Evolutionary conservation across 1,140 invertebrate species (phyloP), one percentile per base, ranked within the genome.

Genomic region (Pseudachorutes palmiensis): DNA sequence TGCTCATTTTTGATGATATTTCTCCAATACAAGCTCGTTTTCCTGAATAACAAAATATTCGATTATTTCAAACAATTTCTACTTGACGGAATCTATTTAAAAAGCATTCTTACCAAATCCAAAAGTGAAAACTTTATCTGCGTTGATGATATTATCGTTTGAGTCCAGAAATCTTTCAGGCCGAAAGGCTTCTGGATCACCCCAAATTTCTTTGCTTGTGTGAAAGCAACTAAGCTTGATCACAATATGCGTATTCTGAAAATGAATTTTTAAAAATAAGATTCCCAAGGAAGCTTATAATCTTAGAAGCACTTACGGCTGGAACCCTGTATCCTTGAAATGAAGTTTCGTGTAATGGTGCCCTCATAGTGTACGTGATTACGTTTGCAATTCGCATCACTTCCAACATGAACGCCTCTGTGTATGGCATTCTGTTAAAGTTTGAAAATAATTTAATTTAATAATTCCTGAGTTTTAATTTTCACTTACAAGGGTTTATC

Each of bases 341-440:
- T 19, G 57, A 48, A 1, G 59, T 61, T 61, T 49, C 65, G n/a
- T 66, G 33, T 19, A 66, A 41, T 41, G 65, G 65, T 29, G 65
- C 65, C 45, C 65, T 29, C 65, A 66, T 66, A 24, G 65, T 66
- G n/a, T 57, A 61, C 2, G 19, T 48, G n/a, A 66, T 66, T 26
- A 61, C 65, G 30, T 66, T 66, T 29, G 57, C 65, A 32, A 66
- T 66, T 1, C 65, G 22, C 22, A 66, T 29, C n/a, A 66, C 65
- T 49, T 66, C 65, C 28, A 66, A 32, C 57, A 49, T 66, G 2
- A 48, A 26, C 2, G 65, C 65, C 49, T 66, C 65, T 0, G 58
- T 61, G 41, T 66, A 66, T 2, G 65, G 65, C 65, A 66, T 66
- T 26, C 65, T 66, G n/a, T 36, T 5, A 29, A 49, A 30, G 24